A percentile compares a stretch with the other conserved stretches of the same genome.
phyloP scores from a whole-genome alignment of 30 jellyfish, hydroid and myxozoan species.

The Aurelia coerulea region DNA sequence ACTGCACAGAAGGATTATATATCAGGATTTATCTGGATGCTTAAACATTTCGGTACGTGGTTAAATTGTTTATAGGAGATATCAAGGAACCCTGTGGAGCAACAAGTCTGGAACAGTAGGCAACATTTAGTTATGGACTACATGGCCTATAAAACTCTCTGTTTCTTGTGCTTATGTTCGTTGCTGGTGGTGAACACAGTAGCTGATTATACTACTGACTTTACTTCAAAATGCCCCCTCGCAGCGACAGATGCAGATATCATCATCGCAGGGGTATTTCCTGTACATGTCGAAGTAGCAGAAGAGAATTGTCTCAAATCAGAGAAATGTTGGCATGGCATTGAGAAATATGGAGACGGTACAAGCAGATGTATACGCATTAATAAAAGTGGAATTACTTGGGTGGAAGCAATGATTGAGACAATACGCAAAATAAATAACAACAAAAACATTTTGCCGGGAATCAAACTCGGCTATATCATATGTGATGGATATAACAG shows the following conservation, averaged over 20 bases:
- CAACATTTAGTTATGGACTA: not conserved
- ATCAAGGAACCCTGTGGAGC: not conserved
- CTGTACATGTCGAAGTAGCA: conserved; percentile 66
- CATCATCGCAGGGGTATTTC: conserved; percentile 71
- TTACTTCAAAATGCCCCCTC: conserved; percentile 53
- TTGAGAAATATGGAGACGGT: conserved; percentile 14
- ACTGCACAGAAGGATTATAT: too few relatives aligned
- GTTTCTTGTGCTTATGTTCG: not conserved
- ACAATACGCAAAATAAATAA: conserved; percentile 51
- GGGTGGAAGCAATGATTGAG: conserved; percentile 76
- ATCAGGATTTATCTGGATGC: too few relatives aligned
- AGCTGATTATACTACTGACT: conserved; percentile 3
- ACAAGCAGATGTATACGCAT: conserved; percentile 37
- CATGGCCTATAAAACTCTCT: not conserved
- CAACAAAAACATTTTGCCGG: conserved; percentile 49
- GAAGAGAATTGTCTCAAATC: conserved; percentile 46
- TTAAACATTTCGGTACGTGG: too few relatives aligned
- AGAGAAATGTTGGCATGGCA: conserved; percentile 22
- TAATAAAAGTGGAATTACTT: conserved; percentile 61
- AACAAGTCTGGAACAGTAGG: not conserved
- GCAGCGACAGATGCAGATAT: conserved; percentile 55
- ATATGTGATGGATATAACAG: conserved; percentile 63
- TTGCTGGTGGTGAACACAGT: not conserved
- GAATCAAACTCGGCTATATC: conserved; percentile 63
- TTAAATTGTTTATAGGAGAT: not conserved